A percentile compares a stretch with the other conserved stretches of the same genome.
phyloP scores from a whole-genome alignment of 2,113 vertebrate genomes.

The Ageneiosus marmoratus region DNA sequence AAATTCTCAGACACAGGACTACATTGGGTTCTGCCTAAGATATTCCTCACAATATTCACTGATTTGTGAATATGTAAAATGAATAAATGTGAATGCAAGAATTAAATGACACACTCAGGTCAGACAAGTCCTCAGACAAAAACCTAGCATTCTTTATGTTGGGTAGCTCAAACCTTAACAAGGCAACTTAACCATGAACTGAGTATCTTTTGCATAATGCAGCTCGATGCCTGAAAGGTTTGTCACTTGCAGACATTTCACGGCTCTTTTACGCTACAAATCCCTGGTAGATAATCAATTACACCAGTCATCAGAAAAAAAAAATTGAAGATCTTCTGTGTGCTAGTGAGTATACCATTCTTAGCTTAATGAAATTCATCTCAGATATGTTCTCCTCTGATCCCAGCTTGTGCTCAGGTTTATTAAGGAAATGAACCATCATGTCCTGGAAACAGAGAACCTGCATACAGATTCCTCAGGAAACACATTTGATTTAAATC shows the following conservation, averaged over 20 bases:
- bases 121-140: not conserved
- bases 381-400: conserved; percentile 14
- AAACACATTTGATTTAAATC: conserved; percentile 9
- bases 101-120: not conserved
- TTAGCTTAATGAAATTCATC: conserved; percentile 35
- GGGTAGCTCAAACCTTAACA: not conserved
- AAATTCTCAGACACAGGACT: not conserved
- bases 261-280: not conserved
- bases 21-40: not conserved
- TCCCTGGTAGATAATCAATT: conserved; percentile 36
- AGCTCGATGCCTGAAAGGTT: not conserved
- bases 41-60: not conserved
- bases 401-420: conserved; percentile 10
- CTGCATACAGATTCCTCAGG: conserved; percentile 23
- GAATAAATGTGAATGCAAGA: not conserved
- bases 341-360: conserved; percentile 15
- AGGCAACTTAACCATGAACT: conserved; percentile 3
- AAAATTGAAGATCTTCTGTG: conserved; percentile 17
- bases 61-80: not conserved
- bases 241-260: conserved; percentile 19
- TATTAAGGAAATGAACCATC: conserved; percentile 30
- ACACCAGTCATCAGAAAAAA: conserved; percentile 32
- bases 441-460: conserved; percentile 3
- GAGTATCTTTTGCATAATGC: conserved; percentile 19
- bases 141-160: not conserved